Evolutionary conservation across 2,888 invertebrate species (phyloP).

Genomic region (Athetis lepigone): DNA sequence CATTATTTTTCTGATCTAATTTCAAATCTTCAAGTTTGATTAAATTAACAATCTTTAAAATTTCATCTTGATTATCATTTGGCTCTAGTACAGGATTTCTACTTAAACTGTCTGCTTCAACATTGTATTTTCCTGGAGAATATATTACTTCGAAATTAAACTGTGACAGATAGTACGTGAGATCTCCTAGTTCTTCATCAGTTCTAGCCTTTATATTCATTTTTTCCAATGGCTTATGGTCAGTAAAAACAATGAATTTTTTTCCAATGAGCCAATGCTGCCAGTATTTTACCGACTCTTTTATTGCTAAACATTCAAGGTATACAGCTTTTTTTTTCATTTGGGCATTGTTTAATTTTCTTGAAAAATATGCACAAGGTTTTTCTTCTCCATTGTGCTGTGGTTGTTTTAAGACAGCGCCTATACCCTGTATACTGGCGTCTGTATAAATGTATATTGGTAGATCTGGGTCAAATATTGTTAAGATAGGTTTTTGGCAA

Average conservation of each 20-base stretch:
- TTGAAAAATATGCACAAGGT: slow-evolving; percentile 4
- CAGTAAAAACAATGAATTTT: background rate
- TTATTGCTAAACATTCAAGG: slow-evolving; percentile 1
- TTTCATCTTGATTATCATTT: background rate
- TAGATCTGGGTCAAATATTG: background rate
- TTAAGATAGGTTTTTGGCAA: background rate
- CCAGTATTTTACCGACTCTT: slow-evolving; percentile 6
- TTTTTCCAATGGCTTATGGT: slow-evolving; percentile 6
- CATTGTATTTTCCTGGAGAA: background rate
- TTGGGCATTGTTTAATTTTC: background rate
- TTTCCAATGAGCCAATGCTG: slow-evolving; percentile 16
- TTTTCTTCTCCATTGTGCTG: background rate
- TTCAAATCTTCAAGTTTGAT: background rate
- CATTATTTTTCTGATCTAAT: background rate
- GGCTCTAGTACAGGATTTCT: slow-evolving; percentile 8
- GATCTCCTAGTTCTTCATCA: background rate
- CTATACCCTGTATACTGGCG: background rate
- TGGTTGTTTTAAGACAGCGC: background rate
- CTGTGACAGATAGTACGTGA: background rate
- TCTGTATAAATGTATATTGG: slow-evolving; percentile 5
- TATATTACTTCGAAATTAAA: slow-evolving; percentile 4
- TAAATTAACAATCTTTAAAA: background rate
- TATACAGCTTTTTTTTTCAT: slow-evolving; percentile 4
- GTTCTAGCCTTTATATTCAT: slow-evolving; percentile 5
- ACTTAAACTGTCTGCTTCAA: slow-evolving; percentile 3